Conservation (phyloP, 2,888 invertebrate species). For the Brachypterus glaber region DNA sequence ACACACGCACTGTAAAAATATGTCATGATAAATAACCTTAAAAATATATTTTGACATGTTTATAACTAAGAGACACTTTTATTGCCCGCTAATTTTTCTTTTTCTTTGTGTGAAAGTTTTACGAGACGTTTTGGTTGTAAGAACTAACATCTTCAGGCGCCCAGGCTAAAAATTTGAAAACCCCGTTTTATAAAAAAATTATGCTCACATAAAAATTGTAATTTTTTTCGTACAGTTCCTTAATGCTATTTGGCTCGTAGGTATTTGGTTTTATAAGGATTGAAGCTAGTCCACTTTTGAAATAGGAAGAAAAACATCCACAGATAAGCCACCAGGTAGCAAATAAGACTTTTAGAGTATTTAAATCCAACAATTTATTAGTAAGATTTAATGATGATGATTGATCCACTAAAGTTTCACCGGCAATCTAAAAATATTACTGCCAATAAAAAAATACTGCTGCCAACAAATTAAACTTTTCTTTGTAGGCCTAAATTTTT, state of each 20-base stretch:
- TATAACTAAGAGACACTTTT: too few species aligned
- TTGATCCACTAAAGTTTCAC: constrained; percentile 13
- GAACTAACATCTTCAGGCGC: too few species aligned
- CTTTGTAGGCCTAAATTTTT: too few species aligned
- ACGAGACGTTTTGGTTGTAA: too few species aligned
- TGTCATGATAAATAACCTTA: too few species aligned
- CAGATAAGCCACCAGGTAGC: constrained; percentile 20
- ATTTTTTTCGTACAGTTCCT: constrained; percentile 11
- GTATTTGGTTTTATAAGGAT: constrained; percentile 12
- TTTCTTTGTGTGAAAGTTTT: too few species aligned
- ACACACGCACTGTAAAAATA: too few species aligned
- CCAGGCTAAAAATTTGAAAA: background rate
- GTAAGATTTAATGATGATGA: constrained; percentile 3
- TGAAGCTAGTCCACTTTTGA: constrained; percentile 17
- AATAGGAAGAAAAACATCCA: constrained; percentile 15
- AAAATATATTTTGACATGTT: too few species aligned
- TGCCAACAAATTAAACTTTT: too few species aligned
- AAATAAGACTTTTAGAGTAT: constrained; percentile 13
- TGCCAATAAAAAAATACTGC: too few species aligned
- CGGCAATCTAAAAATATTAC: constrained; percentile 3
- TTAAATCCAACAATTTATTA: constrained; percentile 2
- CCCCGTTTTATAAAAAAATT: constrained; percentile 1
- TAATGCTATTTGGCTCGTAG: constrained; percentile 12
- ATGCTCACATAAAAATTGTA: constrained; percentile 14
- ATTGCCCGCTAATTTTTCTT: too few species aligned